Conservation (phyloP, 1,140 invertebrate species). For the Drosophila athabasca region DNA sequence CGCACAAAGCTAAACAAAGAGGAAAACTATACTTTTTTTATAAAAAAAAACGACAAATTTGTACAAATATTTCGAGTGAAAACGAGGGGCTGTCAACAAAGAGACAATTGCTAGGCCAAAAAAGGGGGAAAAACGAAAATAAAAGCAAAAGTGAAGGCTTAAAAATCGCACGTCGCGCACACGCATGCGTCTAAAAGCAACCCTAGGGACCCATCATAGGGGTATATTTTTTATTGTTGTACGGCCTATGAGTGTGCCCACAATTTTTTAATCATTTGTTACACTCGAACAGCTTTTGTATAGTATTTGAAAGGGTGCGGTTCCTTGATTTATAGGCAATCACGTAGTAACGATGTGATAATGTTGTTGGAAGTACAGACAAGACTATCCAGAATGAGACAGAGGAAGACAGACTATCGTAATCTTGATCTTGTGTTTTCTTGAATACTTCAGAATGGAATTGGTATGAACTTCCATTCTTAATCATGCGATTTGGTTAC, state of each 20-base stretch:
- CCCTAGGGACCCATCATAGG: slow-evolving; percentile 32
- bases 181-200: slow-evolving; percentile 39
- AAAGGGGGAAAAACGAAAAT: slow-evolving; percentile 11
- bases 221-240: slow-evolving; percentile 33
- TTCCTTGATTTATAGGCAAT: slow-evolving; percentile 64
- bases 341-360: slow-evolving; percentile 51
- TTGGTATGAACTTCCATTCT: background rate
- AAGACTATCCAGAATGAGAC: no score
- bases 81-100: slow-evolving; percentile 53
- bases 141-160: slow-evolving; percentile 53
- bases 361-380: slow-evolving; percentile 16
- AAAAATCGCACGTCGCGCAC: slow-evolving; percentile 36
- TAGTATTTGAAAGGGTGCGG: slow-evolving; percentile 28
- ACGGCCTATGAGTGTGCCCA: slow-evolving; percentile 58
- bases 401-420: no score
- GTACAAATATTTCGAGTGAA: slow-evolving; percentile 54
- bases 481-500: slow-evolving; percentile 1
- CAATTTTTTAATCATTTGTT: slow-evolving; percentile 78
- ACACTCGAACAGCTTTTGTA: slow-evolving; percentile 62
- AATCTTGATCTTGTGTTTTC: no score
- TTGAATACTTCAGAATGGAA: background rate
- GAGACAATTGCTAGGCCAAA: slow-evolving; percentile 41
- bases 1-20: slow-evolving; percentile 30
- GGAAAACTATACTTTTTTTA: slow-evolving; percentile 9
- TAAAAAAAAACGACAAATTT: slow-evolving; percentile 55